These are phyloP conservation scores for Nyctalus aviator DNA, from an alignment of 2,797 vertebrate genomes.

Conservation along the genomic window DNA sequence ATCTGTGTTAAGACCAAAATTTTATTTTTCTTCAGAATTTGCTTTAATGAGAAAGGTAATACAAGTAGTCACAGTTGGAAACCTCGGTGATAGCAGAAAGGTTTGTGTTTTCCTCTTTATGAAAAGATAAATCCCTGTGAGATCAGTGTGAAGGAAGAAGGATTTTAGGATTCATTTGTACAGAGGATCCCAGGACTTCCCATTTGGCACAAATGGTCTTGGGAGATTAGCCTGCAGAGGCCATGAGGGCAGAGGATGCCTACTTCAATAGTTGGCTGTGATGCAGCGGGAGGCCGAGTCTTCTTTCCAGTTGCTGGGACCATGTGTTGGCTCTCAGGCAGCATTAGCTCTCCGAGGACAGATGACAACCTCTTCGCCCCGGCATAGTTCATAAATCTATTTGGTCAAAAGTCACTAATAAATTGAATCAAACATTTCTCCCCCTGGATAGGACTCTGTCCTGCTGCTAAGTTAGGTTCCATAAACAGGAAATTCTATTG, in stretches of 20 bases:
- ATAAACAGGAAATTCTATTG: not conserved
- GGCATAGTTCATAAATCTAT: not conserved
- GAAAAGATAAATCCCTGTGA: constrained; percentile 32
- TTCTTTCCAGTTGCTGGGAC: not conserved
- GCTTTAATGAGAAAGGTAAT: not conserved
- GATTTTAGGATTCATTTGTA: constrained; percentile 45
- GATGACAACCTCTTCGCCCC: not conserved
- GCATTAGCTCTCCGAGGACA: not conserved
- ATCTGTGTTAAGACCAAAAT: not conserved
- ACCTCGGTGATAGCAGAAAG: not conserved
- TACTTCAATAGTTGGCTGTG: not conserved
- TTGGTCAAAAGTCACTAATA: not conserved
- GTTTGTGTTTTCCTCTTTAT: not conserved
- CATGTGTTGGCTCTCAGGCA: not conserved
- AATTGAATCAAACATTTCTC: not conserved
- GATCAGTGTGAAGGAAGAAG: not conserved
- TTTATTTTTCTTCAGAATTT: constrained; percentile 56
- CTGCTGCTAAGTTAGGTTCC: not conserved
- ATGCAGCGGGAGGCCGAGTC: not conserved
- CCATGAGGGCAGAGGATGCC: not conserved
- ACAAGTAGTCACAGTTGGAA: not conserved
- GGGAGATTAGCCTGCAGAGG: not conserved
- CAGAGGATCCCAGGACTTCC: not conserved
- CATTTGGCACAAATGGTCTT: not conserved
- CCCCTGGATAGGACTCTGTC: not conserved